Conservation (phyloP, 35 echinoderm and acorn worm species). For the Lytechinus variegatus region DNA sequence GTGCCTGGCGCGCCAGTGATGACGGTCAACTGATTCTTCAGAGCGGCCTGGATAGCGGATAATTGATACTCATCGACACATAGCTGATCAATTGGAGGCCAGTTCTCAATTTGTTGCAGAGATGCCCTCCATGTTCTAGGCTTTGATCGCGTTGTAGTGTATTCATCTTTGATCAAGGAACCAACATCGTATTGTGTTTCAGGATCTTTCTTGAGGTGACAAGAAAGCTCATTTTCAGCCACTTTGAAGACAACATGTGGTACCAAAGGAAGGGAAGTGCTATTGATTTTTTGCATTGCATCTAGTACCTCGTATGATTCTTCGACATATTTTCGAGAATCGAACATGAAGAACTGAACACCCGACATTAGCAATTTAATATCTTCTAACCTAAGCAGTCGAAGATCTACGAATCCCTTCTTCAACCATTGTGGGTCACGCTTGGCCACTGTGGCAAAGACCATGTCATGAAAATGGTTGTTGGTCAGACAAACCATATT, state of each 20-base stretch:
- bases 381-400: conserved; percentile 55
- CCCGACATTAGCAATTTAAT: conserved; percentile 28
- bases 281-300: conserved; percentile 55
- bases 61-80: conserved; percentile 69
- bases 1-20: conserved; percentile 93
- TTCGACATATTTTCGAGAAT: conserved; percentile 78
- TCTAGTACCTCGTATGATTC: conserved; percentile 71
- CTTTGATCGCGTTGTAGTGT: not conserved
- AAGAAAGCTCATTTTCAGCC: not conserved
- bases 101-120: conserved; percentile 31
- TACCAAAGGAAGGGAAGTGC: conserved; percentile 55
- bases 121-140: not conserved
- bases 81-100: conserved; percentile 55
- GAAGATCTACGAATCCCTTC: conserved; percentile 71
- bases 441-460: conserved; percentile 87
- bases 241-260: conserved; percentile 55
- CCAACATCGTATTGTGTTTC: conserved; percentile 55
- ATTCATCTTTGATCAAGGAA: conserved; percentile 29
- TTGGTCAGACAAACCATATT: conserved; percentile 86
- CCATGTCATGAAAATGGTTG: conserved; percentile 73
- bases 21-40: conserved; percentile 73
- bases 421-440: conserved; percentile 72
- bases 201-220: conserved; percentile 41
- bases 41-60: conserved; percentile 58
- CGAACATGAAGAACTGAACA: conserved; percentile 61